Percentiles rank a stretch among this genome's conserved stretches.
Evolutionary conservation across 92 coral and sea anemone species (phyloP).

Genomic region (Plumapathes pennacea): DNA sequence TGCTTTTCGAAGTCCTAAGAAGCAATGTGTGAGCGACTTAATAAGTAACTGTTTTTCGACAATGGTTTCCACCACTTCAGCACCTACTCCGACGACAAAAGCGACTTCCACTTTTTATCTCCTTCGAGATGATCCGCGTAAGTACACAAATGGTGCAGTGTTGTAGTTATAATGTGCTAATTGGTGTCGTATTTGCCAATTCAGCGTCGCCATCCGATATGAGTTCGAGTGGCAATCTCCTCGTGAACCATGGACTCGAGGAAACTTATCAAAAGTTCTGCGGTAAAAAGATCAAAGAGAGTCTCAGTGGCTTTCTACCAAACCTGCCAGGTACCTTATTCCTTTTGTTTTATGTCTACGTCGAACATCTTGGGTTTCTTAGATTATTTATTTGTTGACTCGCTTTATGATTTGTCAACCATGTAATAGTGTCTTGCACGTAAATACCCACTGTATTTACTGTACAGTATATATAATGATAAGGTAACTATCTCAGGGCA

Average conservation of each 20-base stretch:
- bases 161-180: too few species aligned
- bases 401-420: too few species aligned
- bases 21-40: background rate
- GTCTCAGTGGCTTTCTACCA: constrained; percentile 92
- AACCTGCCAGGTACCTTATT: constrained; percentile 79
- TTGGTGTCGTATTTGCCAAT: background rate
- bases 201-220: constrained; percentile 64
- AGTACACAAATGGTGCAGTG: constrained; percentile 28
- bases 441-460: too few species aligned
- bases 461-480: too few species aligned
- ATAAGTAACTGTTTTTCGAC: constrained; percentile 13
- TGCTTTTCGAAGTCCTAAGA: background rate
- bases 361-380: too few species aligned
- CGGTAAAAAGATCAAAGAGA: constrained; percentile 92
- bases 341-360: background rate
- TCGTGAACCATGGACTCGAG: constrained; percentile 89
- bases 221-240: constrained; percentile 73
- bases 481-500: too few species aligned
- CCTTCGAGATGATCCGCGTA: constrained; percentile 68
- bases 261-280: constrained; percentile 91
- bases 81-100: constrained; percentile 70
- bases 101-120: constrained; percentile 77
- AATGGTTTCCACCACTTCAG: constrained; percentile 88
- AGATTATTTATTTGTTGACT: too few species aligned
- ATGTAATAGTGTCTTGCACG: too few species aligned